phyloP scores from a whole-genome alignment of 2,797 vertebrate genomes.

The Neopelma chrysocephalum region DNA sequence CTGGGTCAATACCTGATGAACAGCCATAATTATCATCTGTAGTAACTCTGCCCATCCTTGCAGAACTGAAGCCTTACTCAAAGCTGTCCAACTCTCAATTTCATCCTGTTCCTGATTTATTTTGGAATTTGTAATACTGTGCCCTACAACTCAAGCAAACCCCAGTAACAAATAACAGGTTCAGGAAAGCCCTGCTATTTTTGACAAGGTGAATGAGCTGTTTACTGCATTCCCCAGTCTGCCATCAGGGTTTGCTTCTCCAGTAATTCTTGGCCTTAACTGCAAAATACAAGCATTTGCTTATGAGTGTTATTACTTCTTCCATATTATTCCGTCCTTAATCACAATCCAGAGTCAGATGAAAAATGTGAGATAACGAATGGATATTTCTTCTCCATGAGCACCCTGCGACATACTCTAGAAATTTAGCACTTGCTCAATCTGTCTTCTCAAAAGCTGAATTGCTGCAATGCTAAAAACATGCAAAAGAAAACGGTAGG shows the following conservation, averaged over 20 bases:
- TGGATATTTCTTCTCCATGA: neutral
- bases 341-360: neutral
- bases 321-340: neutral
- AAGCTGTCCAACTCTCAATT: neutral
- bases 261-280: neutral
- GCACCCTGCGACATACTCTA: neutral
- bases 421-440: neutral
- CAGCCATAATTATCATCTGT: neutral
- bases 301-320: neutral
- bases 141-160: neutral
- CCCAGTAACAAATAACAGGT: neutral
- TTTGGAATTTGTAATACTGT: neutral
- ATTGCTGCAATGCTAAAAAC: neutral
- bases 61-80: neutral
- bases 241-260: neutral
- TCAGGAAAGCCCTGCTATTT: neutral
- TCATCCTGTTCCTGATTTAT: neutral
- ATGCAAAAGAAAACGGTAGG: neutral
- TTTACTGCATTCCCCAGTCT: neutral
- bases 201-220: neutral
- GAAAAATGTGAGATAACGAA: neutral
- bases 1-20: neutral
- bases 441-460: neutral
- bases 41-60: neutral
- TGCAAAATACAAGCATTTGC: neutral